Conservation (phyloP, 2,797 vertebrate species). For the Aplochiton taeniatus region DNA sequence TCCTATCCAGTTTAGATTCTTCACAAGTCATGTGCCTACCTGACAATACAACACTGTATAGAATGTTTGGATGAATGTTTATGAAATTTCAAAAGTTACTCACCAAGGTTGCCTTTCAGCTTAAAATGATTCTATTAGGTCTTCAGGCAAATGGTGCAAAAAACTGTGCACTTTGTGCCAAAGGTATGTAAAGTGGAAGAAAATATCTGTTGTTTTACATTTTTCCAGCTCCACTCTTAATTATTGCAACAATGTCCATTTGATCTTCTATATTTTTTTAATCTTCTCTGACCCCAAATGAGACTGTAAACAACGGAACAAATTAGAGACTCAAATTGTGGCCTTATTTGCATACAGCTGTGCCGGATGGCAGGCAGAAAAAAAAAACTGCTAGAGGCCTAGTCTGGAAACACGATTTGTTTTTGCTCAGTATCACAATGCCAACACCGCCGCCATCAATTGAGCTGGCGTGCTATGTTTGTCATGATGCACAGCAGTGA, state of each 20-base stretch:
- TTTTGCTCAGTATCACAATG: not conserved
- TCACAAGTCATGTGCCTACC: too few relatives aligned
- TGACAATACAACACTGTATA: too few relatives aligned
- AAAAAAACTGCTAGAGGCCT: conserved; percentile 30
- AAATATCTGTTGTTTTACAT: not conserved
- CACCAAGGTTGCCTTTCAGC: too few relatives aligned
- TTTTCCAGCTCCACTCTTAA: conserved; percentile 7
- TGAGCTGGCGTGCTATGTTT: conserved; percentile 29
- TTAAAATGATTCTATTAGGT: too few relatives aligned
- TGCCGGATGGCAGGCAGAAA: not conserved
- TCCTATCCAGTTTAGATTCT: too few relatives aligned
- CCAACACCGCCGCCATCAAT: not conserved
- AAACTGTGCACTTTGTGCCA: too few relatives aligned
- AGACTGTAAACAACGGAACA: not conserved
- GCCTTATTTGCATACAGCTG: not conserved
- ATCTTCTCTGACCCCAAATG: conserved; percentile 16
- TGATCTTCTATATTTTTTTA: conserved; percentile 7
- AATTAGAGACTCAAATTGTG: not conserved
- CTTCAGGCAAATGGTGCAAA: too few relatives aligned
- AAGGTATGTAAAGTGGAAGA: too few relatives aligned
- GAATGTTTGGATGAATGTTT: too few relatives aligned
- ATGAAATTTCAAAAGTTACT: too few relatives aligned
- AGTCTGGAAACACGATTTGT: conserved; percentile 24
- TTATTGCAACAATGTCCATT: conserved; percentile 16
- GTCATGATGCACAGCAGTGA: conserved; percentile 27